These are phyloP conservation scores for Chaetogeoica ovagalla DNA, from an alignment of 2,888 invertebrate genomes.

Conservation along the genomic window DNA sequence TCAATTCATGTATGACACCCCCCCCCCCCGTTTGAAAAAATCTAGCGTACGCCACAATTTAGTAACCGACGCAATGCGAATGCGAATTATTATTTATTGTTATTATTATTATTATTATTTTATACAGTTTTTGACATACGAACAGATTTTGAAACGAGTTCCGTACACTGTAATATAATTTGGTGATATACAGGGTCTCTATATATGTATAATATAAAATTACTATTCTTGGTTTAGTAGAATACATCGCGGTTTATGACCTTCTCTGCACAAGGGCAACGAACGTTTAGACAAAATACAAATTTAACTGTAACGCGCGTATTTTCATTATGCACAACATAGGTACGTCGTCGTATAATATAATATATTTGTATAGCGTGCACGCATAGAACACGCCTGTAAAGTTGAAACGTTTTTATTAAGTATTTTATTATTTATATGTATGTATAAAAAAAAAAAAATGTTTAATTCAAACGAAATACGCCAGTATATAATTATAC, in stretches of 20 bases:
- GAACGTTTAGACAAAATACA: slow-evolving; percentile 20
- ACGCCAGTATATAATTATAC: too few species aligned
- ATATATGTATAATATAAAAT: slow-evolving; percentile 8
- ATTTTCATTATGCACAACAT: background rate
- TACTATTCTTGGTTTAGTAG: slow-evolving; percentile 12
- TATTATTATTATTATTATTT: too few species aligned
- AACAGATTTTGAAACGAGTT: too few species aligned
- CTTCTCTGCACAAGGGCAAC: slow-evolving; percentile 17
- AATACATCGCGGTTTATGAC: slow-evolving; percentile 16
- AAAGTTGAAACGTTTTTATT: background rate
- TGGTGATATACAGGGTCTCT: background rate
- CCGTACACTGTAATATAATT: too few species aligned
- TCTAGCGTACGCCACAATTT: too few species aligned
- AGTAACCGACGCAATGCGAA: too few species aligned
- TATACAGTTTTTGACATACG: too few species aligned
- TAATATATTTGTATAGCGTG: too few species aligned
- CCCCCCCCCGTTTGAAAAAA: too few species aligned
- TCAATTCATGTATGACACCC: too few species aligned
- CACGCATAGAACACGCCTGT: background rate
- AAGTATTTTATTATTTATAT: background rate
- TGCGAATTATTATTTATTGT: too few species aligned
- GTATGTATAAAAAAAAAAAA: background rate
- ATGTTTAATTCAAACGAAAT: background rate
- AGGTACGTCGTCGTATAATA: too few species aligned
- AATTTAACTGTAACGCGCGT: slow-evolving; percentile 21